Conservation (phyloP, 2,888 invertebrate species). For the Tromatobia lineatoria region DNA sequence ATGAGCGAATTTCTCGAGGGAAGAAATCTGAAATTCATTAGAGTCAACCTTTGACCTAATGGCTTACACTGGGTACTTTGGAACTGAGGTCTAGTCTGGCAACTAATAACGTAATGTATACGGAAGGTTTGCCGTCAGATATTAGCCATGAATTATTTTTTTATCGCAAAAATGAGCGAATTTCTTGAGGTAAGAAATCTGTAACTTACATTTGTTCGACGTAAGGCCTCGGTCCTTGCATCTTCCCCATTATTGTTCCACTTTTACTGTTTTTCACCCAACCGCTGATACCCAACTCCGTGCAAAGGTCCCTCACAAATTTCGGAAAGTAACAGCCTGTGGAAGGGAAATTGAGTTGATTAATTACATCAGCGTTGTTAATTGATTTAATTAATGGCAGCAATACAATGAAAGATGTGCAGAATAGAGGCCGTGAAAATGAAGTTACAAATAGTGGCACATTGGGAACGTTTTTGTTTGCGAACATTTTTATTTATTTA, state of each 20-base stretch:
- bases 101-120: slow-evolving; percentile 34
- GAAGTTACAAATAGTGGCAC: too few relatives aligned
- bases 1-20: too few relatives aligned
- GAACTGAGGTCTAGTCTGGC: slow-evolving; percentile 63
- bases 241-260: slow-evolving; percentile 95
- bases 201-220: slow-evolving; percentile 93
- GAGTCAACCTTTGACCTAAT: slow-evolving; percentile 79
- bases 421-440: too few relatives aligned
- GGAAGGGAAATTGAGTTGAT: not conserved
- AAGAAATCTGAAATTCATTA: slow-evolving; percentile 69
- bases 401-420: too few relatives aligned
- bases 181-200: not conserved
- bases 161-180: not conserved
- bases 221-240: slow-evolving; percentile 93
- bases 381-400: too few relatives aligned
- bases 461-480: too few relatives aligned
- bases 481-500: too few relatives aligned
- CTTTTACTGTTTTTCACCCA: slow-evolving; percentile 97
- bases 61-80: slow-evolving; percentile 64
- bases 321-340: slow-evolving; percentile 95
- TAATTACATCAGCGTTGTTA: too few relatives aligned
- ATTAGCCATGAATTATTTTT: not conserved
- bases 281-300: slow-evolving; percentile 91
- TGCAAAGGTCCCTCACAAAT: slow-evolving; percentile 93
- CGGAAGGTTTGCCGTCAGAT: slow-evolving; percentile 28